phyloP scores from a whole-genome alignment of 2,888 invertebrate species.

The Leptinotarsa peninsularis region DNA sequence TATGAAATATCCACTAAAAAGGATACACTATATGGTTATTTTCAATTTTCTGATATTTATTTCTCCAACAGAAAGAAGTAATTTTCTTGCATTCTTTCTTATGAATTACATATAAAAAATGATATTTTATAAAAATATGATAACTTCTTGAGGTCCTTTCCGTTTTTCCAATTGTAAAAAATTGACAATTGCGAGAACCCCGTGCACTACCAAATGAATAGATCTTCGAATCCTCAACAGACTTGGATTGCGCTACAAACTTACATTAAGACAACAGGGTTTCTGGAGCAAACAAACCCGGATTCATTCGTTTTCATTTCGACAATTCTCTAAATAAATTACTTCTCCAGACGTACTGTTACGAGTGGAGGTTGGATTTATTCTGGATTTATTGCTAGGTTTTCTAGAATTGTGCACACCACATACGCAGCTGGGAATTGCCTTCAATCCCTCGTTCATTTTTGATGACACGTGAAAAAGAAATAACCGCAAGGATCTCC shows the following conservation, averaged over 20 bases:
- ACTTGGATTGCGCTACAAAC: neutral
- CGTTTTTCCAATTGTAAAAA: neutral
- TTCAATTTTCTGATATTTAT: neutral
- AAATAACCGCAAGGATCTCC: neutral
- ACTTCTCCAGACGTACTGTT: neutral
- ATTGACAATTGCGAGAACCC: neutral
- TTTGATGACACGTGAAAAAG: neutral
- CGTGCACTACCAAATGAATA: neutral
- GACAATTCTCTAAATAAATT: conserved; percentile 3
- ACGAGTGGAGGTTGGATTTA: neutral
- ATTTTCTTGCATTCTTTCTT: too few species aligned
- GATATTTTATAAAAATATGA: too few species aligned
- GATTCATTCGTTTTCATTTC: conserved; percentile 5
- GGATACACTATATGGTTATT: neutral
- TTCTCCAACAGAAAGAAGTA: too few species aligned
- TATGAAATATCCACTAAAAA: neutral
- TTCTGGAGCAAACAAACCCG: neutral
- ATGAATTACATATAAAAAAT: too few species aligned
- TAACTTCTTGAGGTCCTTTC: too few species aligned
- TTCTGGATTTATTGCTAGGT: neutral
- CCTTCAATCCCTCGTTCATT: neutral
- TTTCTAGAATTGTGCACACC: neutral
- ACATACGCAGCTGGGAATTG: neutral
- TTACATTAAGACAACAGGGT: neutral
- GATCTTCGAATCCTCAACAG: neutral